A percentile compares a stretch with the other conserved stretches of the same genome.
Conservation (phyloP, 1,140 invertebrate genomes). For the Venturia canescens region DNA sequence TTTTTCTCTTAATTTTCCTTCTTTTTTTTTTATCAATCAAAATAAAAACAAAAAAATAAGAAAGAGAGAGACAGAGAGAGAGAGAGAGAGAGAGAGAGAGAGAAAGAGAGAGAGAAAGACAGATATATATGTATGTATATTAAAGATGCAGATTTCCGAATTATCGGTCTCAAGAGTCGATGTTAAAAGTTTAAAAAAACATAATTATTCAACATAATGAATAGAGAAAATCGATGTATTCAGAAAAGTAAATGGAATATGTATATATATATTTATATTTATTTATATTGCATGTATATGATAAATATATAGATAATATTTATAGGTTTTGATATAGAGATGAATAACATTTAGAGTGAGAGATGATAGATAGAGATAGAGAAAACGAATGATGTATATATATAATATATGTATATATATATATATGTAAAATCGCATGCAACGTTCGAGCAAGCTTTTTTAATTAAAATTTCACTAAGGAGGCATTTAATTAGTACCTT, state of each 20-base stretch:
- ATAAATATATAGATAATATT: background rate
- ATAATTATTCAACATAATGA: no score
- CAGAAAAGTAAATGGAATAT: background rate
- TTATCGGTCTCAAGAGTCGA: background rate
- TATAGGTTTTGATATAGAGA: conserved; percentile 22
- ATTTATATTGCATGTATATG: conserved; percentile 8
- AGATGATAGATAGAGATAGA: no score
- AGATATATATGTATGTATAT: conserved; percentile 18
- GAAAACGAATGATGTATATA: background rate
- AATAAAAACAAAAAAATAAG: conserved; percentile 25
- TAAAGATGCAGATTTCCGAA: conserved; percentile 45
- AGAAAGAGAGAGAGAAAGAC: conserved; percentile 17
- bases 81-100: conserved; percentile 19
- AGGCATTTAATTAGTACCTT: conserved; percentile 75
- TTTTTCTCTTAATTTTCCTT: background rate
- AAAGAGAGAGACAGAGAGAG: conserved; percentile 20
- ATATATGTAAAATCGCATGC: conserved; percentile 60
- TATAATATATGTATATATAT: conserved; percentile 21
- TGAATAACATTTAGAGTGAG: no score
- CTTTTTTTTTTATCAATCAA: conserved; percentile 22
- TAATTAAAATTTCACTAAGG: conserved; percentile 72
- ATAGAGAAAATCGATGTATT: background rate
- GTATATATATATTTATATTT: background rate
- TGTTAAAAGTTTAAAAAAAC: background rate
- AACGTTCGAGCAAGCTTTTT: conserved; percentile 69